A percentile compares a stretch with the other conserved stretches of the same genome.
phyloP scores from a whole-genome alignment of 1,140 invertebrate species.

The Hesperophylax magnus region DNA sequence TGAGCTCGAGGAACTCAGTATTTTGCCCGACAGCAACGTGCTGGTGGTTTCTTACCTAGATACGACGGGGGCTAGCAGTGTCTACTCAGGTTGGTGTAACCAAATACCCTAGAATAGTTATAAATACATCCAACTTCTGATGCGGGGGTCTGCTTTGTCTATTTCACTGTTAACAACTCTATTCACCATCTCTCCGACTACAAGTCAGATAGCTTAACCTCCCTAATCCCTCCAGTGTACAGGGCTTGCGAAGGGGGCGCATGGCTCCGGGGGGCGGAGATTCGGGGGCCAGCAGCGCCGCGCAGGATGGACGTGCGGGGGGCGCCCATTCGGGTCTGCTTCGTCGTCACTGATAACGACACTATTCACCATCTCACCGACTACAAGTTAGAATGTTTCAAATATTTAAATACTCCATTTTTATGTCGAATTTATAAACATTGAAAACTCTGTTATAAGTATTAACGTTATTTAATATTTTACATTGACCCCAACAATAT shows the following conservation, averaged over 20 bases:
- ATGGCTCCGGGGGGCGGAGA: not conserved
- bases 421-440: no score
- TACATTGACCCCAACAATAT: no score
- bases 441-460: no score
- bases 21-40: not conserved
- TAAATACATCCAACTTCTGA: no score
- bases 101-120: no score
- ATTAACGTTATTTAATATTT: no score
- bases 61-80: not conserved
- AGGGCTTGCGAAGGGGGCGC: not conserved
- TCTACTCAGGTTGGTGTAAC: not conserved
- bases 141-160: no score
- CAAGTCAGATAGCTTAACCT: no score
- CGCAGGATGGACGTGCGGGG: constrained; percentile 64
- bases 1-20: not conserved
- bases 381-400: constrained; percentile 60
- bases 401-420: constrained; percentile 19
- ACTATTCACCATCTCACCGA: constrained; percentile 70
- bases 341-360: constrained; percentile 68
- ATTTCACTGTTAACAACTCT: no score
- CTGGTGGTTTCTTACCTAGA: not conserved
- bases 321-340: constrained; percentile 39
- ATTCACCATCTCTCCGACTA: no score
- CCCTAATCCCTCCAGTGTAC: not conserved
- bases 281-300: constrained; percentile 47